phyloP scores from a whole-genome alignment of 2,113 vertebrate genomes.

The mouse (Mus musculus) region GRCm39 chr2:52826001-52826500 shows the following conservation, averaged over 20 bases:
- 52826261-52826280: background rate
- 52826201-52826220: background rate
- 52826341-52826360: conserved; percentile 6
- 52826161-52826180: background rate
- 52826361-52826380: background rate
- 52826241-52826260: conserved; percentile 10
- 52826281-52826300: background rate
- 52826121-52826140: background rate
- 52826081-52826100: background rate
- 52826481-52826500: background rate
- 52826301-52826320: background rate
- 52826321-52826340: background rate
- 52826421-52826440: background rate
- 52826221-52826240: background rate
- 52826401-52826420: background rate
- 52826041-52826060: background rate
- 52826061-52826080: background rate
- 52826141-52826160: background rate
- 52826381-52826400: background rate
- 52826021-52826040: background rate
- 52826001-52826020: background rate
- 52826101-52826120: background rate
- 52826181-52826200: background rate
- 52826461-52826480: background rate
- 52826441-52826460: background rate